Percentiles rank a stretch among this genome's conserved stretches.
phyloP scores from a whole-genome alignment of 2,797 vertebrate species.

The Pitangus sulphuratus region DNA sequence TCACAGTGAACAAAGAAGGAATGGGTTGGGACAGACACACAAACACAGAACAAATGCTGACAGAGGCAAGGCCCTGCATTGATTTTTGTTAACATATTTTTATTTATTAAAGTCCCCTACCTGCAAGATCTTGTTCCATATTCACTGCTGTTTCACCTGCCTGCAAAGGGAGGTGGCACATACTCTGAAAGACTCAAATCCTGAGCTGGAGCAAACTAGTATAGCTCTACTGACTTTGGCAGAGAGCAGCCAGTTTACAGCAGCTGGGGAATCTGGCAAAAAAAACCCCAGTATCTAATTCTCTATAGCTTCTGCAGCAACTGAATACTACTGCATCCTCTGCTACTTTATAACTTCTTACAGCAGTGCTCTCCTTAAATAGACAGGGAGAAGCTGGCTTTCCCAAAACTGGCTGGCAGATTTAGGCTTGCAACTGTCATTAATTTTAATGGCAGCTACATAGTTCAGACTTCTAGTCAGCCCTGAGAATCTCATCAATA shows the following conservation, averaged over 20 bases:
- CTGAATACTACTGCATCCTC: neutral
- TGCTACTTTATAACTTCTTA: neutral
- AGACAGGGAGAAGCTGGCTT: neutral
- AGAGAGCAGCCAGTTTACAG: neutral
- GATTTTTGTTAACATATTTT: slow-evolving; percentile 14
- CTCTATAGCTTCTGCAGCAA: neutral
- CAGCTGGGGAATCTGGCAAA: neutral
- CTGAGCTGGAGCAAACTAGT: neutral
- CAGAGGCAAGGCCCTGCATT: neutral
- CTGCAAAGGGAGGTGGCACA: neutral
- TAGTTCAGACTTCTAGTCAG: neutral
- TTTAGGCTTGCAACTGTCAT: neutral
- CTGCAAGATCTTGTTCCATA: neutral
- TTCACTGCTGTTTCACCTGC: neutral
- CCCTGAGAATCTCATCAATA: neutral
- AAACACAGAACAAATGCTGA: neutral
- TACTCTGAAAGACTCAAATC: neutral
- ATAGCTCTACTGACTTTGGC: neutral
- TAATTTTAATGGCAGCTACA: neutral
- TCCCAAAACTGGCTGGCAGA: neutral
- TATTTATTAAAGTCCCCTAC: slow-evolving; percentile 5
- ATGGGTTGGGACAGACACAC: neutral
- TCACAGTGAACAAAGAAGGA: slow-evolving; percentile 12
- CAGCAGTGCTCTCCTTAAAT: neutral
- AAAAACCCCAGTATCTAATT: neutral